Conservation (phyloP, 2,797 vertebrate genomes). For the Gallinago nigripennis region DNA sequence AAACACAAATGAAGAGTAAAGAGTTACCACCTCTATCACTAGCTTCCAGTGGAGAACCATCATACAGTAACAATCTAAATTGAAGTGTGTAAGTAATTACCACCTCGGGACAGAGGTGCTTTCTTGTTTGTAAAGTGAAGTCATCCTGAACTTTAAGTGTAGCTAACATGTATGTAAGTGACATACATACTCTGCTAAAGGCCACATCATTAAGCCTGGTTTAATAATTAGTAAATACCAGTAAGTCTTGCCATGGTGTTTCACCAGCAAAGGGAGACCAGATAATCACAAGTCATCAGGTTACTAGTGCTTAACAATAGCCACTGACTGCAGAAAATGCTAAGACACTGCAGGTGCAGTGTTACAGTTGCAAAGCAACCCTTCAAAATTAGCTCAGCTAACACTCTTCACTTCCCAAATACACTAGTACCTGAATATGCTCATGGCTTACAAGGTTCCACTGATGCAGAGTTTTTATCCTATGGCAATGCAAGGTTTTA, state of each 20-base stretch:
- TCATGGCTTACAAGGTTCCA: fast-evolving
- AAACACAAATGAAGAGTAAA: background rate
- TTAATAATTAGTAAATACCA: background rate
- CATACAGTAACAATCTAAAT: no score
- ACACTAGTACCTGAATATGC: background rate
- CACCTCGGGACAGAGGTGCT: background rate
- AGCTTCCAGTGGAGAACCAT: background rate
- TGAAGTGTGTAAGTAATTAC: background rate
- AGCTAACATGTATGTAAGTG: background rate
- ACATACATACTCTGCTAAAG: background rate
- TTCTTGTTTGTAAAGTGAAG: background rate
- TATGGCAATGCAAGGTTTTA: background rate
- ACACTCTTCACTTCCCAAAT: background rate
- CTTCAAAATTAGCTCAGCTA: background rate
- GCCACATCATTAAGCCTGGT: background rate
- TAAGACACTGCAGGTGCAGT: background rate
- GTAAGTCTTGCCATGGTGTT: background rate
- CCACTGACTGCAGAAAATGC: background rate
- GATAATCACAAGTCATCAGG: background rate
- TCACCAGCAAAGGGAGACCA: background rate
- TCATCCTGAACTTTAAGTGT: background rate
- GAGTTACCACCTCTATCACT: background rate
- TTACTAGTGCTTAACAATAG: background rate
- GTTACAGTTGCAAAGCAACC: background rate
- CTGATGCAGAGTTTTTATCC: background rate